phyloP scores from a whole-genome alignment of 2,888 invertebrate species.

The Hirtodrosophila histrioides region DNA sequence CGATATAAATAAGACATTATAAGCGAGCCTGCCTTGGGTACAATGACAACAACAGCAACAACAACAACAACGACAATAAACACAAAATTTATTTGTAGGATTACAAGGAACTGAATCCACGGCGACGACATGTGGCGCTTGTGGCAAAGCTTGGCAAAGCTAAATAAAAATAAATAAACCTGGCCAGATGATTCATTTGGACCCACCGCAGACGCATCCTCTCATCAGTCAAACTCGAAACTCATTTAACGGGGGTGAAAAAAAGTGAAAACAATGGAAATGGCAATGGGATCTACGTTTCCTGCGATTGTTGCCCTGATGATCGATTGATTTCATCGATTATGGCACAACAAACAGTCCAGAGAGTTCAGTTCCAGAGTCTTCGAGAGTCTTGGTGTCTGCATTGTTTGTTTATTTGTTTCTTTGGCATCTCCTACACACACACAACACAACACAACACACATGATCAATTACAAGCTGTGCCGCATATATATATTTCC shows the following conservation, averaged over 20 bases:
- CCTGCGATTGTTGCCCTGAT: conserved; percentile 39
- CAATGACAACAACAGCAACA: conserved; percentile 4
- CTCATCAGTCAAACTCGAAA: conserved; percentile 62
- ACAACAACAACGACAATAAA: conserved; percentile 41
- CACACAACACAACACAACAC: conserved; percentile 47
- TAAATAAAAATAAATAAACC: conserved; percentile 17
- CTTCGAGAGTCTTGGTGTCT: conserved; percentile 30
- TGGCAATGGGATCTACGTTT: conserved; percentile 29
- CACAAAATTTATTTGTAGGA: conserved; percentile 58
- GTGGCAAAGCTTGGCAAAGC: conserved; percentile 33
- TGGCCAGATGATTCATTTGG: conserved; percentile 51
- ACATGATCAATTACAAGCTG: conserved; percentile 77
- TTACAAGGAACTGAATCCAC: conserved; percentile 65
- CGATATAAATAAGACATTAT: conserved; percentile 79
- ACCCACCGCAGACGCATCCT: conserved; percentile 57
- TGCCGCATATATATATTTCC: conserved; percentile 39
- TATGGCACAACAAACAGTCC: conserved; percentile 75
- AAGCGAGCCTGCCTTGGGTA: conserved; percentile 39
- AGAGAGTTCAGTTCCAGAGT: conserved; percentile 11
- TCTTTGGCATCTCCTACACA: conserved; percentile 55
- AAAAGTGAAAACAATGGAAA: conserved; percentile 70
- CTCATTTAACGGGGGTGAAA: conserved; percentile 3
- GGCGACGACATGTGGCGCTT: conserved; percentile 74
- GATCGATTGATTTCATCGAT: conserved; percentile 84
- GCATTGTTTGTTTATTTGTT: conserved; percentile 64